Conservation (phyloP, 2,797 vertebrate species). For the Aldrovandia affinis region DNA sequence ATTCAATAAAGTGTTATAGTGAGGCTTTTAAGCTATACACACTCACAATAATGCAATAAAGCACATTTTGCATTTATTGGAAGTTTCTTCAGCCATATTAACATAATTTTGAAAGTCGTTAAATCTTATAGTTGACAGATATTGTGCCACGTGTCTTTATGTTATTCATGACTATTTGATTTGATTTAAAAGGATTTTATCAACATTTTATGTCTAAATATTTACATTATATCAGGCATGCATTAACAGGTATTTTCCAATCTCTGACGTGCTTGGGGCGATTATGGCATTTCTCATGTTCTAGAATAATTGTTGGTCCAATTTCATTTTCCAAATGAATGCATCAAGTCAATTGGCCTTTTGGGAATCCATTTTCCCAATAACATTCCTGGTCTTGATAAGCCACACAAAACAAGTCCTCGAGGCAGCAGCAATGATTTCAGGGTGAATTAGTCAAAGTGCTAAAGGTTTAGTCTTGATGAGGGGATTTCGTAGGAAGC, state of each 20-base stretch:
- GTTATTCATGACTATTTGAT: neutral
- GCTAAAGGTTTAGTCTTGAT: constrained; percentile 28
- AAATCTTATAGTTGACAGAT: neutral
- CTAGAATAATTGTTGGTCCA: constrained; percentile 10
- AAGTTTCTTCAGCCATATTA: too few species aligned
- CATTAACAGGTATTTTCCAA: neutral
- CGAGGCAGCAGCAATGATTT: neutral
- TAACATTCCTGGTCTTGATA: constrained; percentile 50
- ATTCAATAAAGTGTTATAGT: neutral
- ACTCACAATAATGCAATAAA: neutral
- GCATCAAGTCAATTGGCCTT: constrained; percentile 16
- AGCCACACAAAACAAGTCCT: constrained; percentile 19
- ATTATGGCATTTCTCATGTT: constrained; percentile 14
- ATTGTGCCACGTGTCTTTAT: neutral
- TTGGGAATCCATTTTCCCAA: constrained; percentile 33
- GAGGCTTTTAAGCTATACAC: neutral
- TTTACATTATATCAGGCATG: neutral
- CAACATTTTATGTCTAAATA: neutral
- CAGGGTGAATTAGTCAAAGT: neutral
- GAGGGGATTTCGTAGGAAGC: constrained; percentile 57
- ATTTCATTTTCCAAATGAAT: constrained; percentile 12
- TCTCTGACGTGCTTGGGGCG: neutral
- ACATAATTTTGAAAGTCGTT: neutral
- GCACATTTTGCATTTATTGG: neutral
- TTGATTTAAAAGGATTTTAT: neutral